Base-by-base conservation (phyloP, 1,140 invertebrate species). In the Latrodectus geometricus region DNA sequence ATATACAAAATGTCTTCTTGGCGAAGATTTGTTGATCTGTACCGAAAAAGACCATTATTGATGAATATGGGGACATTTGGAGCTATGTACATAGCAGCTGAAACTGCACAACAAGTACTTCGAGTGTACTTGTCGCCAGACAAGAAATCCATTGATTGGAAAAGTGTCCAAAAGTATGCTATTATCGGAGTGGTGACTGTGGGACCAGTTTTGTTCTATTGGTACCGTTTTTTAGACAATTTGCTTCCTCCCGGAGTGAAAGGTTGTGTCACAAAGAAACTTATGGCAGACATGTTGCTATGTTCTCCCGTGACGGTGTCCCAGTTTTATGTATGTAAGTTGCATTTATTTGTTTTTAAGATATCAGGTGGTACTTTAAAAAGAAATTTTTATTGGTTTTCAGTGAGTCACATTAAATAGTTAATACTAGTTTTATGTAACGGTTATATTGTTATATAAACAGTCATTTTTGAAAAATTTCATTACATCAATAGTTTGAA, bases 191-290 rank as follows among this genome's bases (percentile, higher is more conserved):
- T 93, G 21, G 90, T 89, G 68, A 90, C 93, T 77, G 93, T 93
- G 89, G 93, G 93, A 48, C 94, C 94, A 52, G 91, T 93, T 73
- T 90, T 95, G 83, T 89, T 87, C 90, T 91, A 49, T 89, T 96
- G 95, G 95, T 97, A 96, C 90, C 94, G 93, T 91, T 95, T 94
- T 92, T 89, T 97, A 78, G 95, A 97, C 90, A 91, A 91, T 65
- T 93, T 92, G 79, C 94, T 94, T 89, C 92, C 93, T 0, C 95
- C 93, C 1, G 90, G 94, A 0, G 90, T 92, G 11, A 93, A 92
- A 88, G 94, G 92, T 89, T 93, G 93, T 0, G 93, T 96, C 7
- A 88, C 93, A 0, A 94, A 93, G 84, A 97, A 97, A 91, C 91
- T 96, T 20, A 88, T 94, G 0, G 89, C 94, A 20, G 96, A 97